phyloP scores from a whole-genome alignment of 2,113 vertebrate genomes.

The Paraplagusia blochii region DNA sequence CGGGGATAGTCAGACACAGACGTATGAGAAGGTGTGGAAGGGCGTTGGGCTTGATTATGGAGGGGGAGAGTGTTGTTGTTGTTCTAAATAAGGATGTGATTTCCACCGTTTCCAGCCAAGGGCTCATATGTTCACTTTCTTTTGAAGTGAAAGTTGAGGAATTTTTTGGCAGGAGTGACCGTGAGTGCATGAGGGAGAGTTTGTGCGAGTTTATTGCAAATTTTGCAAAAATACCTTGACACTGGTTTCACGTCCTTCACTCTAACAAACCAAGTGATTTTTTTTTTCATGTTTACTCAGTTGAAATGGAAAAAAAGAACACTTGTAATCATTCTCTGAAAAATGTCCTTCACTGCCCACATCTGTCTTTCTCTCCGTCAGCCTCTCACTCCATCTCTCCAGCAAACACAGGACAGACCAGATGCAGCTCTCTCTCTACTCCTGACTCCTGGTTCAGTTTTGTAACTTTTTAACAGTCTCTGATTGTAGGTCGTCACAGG shows the following conservation, averaged over 20 bases:
- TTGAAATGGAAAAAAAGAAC: not conserved
- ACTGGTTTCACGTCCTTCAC: not conserved
- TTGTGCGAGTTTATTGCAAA: not conserved
- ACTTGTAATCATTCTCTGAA: not conserved
- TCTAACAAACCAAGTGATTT: not conserved
- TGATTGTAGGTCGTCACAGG: slow-evolving; percentile 54
- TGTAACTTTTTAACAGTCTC: slow-evolving; percentile 61
- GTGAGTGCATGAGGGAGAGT: not conserved
- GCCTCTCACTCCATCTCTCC: slow-evolving; percentile 6
- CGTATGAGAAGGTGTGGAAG: no score
- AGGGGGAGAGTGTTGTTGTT: not conserved
- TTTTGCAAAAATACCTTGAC: not conserved
- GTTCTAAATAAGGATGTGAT: slow-evolving; percentile 31
- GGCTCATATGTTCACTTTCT: slow-evolving; percentile 9
- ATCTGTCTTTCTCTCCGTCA: slow-evolving; percentile 6
- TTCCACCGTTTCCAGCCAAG: slow-evolving; percentile 19
- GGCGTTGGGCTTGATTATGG: no score
- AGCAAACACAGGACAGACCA: slow-evolving; percentile 48
- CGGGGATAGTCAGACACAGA: slow-evolving; percentile 5
- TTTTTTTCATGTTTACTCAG: not conserved
- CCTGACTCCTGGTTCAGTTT: slow-evolving; percentile 63
- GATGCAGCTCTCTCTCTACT: slow-evolving; percentile 50
- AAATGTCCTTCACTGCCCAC: slow-evolving; percentile 5
- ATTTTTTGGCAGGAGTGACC: slow-evolving; percentile 27
- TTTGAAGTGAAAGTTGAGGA: slow-evolving; percentile 4